phyloP scores from a whole-genome alignment of 2,113 vertebrate genomes.

The Actenoides lindsayi region DNA sequence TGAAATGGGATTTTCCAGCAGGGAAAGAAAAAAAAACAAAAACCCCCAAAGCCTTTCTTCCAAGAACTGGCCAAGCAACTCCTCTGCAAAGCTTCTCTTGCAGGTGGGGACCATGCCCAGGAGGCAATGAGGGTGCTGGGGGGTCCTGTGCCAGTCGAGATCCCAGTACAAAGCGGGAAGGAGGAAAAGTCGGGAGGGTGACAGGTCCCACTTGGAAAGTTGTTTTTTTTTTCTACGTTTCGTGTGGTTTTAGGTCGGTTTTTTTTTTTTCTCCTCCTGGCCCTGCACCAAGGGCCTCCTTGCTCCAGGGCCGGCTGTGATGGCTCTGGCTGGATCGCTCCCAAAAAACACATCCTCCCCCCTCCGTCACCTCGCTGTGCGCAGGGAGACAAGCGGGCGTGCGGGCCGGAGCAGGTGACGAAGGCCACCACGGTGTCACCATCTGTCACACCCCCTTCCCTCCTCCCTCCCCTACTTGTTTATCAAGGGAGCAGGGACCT shows the following conservation, averaged over 20 bases:
- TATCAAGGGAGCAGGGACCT: neutral
- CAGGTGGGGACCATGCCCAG: fast-evolving
- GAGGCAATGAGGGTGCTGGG: neutral
- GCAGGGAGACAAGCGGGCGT: neutral
- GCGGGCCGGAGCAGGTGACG: neutral
- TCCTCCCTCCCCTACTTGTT: neutral
- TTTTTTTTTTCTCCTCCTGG: no score
- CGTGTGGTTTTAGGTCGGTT: fast-evolving
- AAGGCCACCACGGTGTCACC: neutral
- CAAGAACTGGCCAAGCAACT: neutral
- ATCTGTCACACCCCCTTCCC: neutral
- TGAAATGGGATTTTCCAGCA: neutral
- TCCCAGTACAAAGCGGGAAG: neutral
- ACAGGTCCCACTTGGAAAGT: neutral
- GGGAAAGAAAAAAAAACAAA: neutral
- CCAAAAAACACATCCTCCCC: neutral
- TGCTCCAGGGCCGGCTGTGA: neutral
- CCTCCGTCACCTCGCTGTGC: neutral
- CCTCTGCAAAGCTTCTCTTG: neutral
- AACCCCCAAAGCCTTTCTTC: neutral
- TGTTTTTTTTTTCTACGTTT: neutral
- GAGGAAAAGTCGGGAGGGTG: neutral
- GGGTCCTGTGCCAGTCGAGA: neutral
- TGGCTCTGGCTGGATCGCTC: neutral
- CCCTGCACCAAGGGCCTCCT: neutral